phyloP scores from a whole-genome alignment of 2,888 invertebrate genomes.

The Eurytoma californica region DNA sequence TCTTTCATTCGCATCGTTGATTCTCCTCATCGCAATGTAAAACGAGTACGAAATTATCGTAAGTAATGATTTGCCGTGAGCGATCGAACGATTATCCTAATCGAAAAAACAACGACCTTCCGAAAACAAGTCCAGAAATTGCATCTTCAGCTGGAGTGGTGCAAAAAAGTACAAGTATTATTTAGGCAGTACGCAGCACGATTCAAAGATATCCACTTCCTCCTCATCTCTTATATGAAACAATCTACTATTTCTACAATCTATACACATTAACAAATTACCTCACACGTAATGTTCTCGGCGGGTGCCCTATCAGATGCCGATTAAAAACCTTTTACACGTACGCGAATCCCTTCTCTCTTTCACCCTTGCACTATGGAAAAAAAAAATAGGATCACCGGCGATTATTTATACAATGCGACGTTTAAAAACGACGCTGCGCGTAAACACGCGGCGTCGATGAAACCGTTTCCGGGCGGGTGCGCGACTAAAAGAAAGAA shows the following conservation, averaged over 20 bases:
- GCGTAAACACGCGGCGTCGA: constrained; percentile 22
- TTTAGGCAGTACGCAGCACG: constrained; percentile 46
- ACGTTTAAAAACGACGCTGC: constrained; percentile 33
- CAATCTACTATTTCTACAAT: constrained; percentile 42
- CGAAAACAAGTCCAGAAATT: constrained; percentile 45
- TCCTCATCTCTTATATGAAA: constrained; percentile 36
- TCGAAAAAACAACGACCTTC: constrained; percentile 40
- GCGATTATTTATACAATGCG: constrained; percentile 4
- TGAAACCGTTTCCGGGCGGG: constrained; percentile 15
- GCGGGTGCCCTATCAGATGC: constrained; percentile 12
- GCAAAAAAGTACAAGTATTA: constrained; percentile 42
- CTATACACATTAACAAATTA: constrained; percentile 50
- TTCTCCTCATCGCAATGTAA: constrained; percentile 13
- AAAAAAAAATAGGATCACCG: constrained; percentile 21
- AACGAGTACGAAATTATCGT: constrained; percentile 4
- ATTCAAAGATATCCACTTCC: constrained; percentile 27
- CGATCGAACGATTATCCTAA: constrained; percentile 2
- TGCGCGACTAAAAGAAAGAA: constrained; percentile 2
- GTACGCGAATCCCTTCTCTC: constrained; percentile 13
- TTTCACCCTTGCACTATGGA: neutral
- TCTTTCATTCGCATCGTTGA: constrained; percentile 1
- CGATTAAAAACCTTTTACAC: constrained; percentile 39
- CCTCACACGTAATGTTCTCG: constrained; percentile 22
- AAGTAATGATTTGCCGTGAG: constrained; percentile 39
- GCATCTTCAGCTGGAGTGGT: constrained; percentile 26